Conservation (phyloP, 1,140 invertebrate species). For the Probaryconus sp. region DNA sequence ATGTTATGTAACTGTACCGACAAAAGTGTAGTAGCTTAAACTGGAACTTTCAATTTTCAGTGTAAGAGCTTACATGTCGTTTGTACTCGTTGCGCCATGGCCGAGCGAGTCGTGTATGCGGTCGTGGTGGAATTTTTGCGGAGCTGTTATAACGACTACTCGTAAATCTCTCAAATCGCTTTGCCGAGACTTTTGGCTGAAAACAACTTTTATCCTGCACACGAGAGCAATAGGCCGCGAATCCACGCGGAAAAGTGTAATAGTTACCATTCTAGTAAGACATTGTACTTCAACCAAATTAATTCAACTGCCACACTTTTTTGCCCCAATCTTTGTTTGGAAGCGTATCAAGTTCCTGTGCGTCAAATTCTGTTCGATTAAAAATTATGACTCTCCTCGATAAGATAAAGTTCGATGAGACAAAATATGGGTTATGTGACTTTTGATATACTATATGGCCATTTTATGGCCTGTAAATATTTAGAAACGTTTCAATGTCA, state of each 20-base stretch:
- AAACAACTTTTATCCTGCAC: conserved; percentile 38
- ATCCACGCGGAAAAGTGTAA: conserved; percentile 25
- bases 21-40: conserved; percentile 15
- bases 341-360: too few relatives aligned
- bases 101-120: conserved; percentile 13
- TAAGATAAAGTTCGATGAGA: too few relatives aligned
- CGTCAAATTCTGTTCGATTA: too few relatives aligned
- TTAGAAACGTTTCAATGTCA: too few relatives aligned
- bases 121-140: conserved; percentile 23
- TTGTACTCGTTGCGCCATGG: conserved; percentile 31
- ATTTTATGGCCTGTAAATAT: too few relatives aligned
- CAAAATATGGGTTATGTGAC: too few relatives aligned
- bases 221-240: conserved; percentile 15
- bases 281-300: conserved; percentile 16
- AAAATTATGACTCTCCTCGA: too few relatives aligned
- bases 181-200: conserved; percentile 24
- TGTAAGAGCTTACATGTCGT: conserved; percentile 26
- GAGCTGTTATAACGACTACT: conserved; percentile 25
- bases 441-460: too few relatives aligned
- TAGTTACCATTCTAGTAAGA: conserved; percentile 14
- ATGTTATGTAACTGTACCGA: neutral
- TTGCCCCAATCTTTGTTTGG: too few relatives aligned
- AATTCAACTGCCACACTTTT: too few relatives aligned
- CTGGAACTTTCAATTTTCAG: conserved; percentile 35
- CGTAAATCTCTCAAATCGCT: conserved; percentile 47